Percentiles rank a stretch among this genome's conserved stretches.
Evolutionary conservation across 2,113 vertebrate genomes (phyloP).

Genomic region (Calonectris borealis): DNA sequence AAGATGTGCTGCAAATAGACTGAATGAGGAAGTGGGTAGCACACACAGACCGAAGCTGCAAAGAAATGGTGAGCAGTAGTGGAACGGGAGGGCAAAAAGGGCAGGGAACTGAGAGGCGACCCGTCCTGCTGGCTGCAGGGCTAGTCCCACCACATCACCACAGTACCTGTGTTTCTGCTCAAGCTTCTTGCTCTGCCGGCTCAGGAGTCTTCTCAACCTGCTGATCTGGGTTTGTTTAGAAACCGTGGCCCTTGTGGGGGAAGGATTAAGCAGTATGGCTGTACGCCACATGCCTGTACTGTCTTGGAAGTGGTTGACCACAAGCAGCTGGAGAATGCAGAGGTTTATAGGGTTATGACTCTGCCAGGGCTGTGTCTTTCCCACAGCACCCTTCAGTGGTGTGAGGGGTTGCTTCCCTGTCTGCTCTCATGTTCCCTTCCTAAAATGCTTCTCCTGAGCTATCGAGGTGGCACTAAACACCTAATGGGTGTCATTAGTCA

Average conservation of each 20-base stretch:
- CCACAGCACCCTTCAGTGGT: not conserved
- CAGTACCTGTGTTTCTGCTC: not conserved
- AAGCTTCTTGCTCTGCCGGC: not conserved
- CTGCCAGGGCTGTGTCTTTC: not conserved
- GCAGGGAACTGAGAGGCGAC: not conserved
- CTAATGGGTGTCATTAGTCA: not conserved
- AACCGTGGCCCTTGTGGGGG: rapidly evolving
- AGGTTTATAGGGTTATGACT: not conserved
- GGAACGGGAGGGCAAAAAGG: not conserved
- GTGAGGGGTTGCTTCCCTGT: not conserved
- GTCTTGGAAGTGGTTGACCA: not conserved
- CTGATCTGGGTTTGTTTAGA: not conserved
- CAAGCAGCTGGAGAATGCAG: not conserved
- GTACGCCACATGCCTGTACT: rapidly evolving
- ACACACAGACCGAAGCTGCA: not conserved
- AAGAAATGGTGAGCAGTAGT: not conserved
- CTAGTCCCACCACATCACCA: not conserved
- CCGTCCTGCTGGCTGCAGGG: rapidly evolving
- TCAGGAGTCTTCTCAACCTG: not conserved
- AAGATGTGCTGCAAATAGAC: not conserved
- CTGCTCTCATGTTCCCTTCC: not conserved
- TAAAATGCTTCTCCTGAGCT: not conserved
- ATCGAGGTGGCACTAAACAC: not conserved
- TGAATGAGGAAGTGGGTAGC: not conserved
- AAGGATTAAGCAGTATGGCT: not conserved